Conservation (phyloP, 2,888 invertebrate species). For the Apodemia hepburni region DNA sequence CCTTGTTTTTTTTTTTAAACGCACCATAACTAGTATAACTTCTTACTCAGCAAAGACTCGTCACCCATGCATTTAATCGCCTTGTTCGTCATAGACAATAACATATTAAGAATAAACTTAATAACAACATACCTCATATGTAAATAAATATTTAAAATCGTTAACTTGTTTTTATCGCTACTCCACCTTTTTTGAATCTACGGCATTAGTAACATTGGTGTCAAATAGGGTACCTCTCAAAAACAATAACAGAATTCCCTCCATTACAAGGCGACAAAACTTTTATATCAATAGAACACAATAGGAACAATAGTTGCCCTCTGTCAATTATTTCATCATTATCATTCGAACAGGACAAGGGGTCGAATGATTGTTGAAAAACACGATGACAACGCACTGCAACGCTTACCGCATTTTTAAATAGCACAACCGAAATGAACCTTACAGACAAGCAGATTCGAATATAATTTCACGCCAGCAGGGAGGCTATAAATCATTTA, state of each 20-base stretch:
- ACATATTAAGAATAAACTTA: background rate
- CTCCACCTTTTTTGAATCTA: slow-evolving; percentile 70
- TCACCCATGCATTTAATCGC: too few relatives aligned
- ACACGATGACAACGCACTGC: slow-evolving; percentile 11
- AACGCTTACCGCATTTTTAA: slow-evolving; percentile 4
- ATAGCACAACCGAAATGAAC: slow-evolving; percentile 1
- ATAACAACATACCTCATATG: background rate
- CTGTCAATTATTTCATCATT: slow-evolving; percentile 79
- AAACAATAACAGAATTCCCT: slow-evolving; percentile 64
- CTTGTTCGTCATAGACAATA: background rate
- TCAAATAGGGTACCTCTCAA: slow-evolving; percentile 52
- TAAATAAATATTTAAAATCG: slow-evolving; percentile 9
- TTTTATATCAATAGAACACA: slow-evolving; percentile 74
- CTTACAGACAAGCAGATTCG: slow-evolving; percentile 5
- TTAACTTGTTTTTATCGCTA: slow-evolving; percentile 28
- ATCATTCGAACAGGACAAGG: slow-evolving; percentile 54
- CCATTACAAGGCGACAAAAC: slow-evolving; percentile 78
- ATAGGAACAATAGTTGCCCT: slow-evolving; percentile 76
- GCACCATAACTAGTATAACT: too few relatives aligned
- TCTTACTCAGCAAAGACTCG: too few relatives aligned
- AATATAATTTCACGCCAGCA: slow-evolving; percentile 2
- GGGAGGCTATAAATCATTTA: slow-evolving; percentile 9
- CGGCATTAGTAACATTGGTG: slow-evolving; percentile 47
- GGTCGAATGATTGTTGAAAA: slow-evolving; percentile 15
- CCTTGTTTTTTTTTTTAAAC: too few relatives aligned